Evolutionary conservation across 2,797 vertebrate genomes (phyloP), one percentile per base, ranked within the genome.

Genomic region (Enteromius unitaeniatus): DNA sequence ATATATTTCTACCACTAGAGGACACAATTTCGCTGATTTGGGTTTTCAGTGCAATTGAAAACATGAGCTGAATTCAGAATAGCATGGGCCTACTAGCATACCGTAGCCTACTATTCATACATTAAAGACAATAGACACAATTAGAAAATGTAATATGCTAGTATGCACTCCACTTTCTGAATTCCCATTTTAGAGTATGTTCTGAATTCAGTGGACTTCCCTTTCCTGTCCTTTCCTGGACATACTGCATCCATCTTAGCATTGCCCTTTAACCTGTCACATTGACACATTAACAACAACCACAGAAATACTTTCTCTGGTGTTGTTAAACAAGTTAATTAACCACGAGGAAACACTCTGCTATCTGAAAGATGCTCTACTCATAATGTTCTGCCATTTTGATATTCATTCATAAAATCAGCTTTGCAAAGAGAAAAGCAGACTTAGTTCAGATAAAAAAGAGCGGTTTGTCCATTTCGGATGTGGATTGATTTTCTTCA

Each of bases 1-100:
- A 0, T 79, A 86, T 40, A 72, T 34, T 67, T 64, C 86, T 79
- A 84, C 93, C 95, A 94, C 92, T 92, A 95, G 95, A 92, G 93
- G 83, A 92, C 93, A 94, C 90, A 88, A 91, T 91, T 73, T 84
- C 88, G 90, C 93, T 91, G 88, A 85, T 65, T 74, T 86, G 86
- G 92, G 90, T 88, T 87, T 85, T 86, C 79, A 74, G 3, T 0
- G 69, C 68, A 68, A 62, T 37, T 11, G 11, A 51, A 58, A 62
- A 62, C 58, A 60, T 14, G 58, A 26, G 23, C 4, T 58, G 55
- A 58, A 23, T 13, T 58, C n/a, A 58, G n/a, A 23, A 11, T n/a
- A 55, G 53, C 55, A 23, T 3, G 10, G 23, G 58, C 23, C 23
- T 26, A 11, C 55, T 23, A 60, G 58, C 23, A 26, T 5, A 62